phyloP scores from a whole-genome alignment of 2,888 invertebrate genomes.

The Bhutanitis thaidina region DNA sequence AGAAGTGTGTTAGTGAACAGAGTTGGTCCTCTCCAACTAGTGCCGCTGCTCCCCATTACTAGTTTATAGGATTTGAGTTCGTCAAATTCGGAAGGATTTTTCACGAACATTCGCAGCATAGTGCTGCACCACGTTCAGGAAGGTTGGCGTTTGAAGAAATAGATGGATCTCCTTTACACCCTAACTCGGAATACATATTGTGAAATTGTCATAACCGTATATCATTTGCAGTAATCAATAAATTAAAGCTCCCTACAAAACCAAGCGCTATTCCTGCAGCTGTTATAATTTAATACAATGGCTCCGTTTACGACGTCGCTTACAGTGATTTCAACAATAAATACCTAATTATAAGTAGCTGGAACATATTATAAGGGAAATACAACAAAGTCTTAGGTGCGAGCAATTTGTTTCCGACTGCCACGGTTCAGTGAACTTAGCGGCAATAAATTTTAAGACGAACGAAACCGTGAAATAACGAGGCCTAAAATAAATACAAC shows the following conservation, averaged over 20 bases:
- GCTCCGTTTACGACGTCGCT: background rate
- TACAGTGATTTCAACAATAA: constrained; percentile 5
- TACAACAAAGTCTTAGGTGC: constrained; percentile 20
- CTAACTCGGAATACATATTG: background rate
- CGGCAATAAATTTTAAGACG: constrained; percentile 20
- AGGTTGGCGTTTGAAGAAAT: no score
- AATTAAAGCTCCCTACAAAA: background rate
- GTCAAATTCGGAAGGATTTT: no score
- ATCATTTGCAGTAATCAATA: constrained; percentile 10
- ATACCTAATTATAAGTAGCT: constrained; percentile 1
- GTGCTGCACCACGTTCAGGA: no score
- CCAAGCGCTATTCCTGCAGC: background rate
- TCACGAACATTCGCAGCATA: no score
- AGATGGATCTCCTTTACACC: no score
- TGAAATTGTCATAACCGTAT: background rate
- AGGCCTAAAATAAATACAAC: constrained; percentile 15
- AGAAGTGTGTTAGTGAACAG: no score
- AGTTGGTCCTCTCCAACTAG: no score
- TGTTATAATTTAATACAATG: constrained; percentile 1
- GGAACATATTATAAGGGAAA: constrained; percentile 11
- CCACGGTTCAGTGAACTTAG: constrained; percentile 17
- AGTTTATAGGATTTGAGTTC: no score
- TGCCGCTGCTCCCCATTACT: no score
- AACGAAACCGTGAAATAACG: constrained; percentile 16
- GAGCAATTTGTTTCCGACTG: constrained; percentile 20